Evolutionary conservation across 2,888 invertebrate genomes (phyloP).

Genomic region (Silvanus unidentatus): DNA sequence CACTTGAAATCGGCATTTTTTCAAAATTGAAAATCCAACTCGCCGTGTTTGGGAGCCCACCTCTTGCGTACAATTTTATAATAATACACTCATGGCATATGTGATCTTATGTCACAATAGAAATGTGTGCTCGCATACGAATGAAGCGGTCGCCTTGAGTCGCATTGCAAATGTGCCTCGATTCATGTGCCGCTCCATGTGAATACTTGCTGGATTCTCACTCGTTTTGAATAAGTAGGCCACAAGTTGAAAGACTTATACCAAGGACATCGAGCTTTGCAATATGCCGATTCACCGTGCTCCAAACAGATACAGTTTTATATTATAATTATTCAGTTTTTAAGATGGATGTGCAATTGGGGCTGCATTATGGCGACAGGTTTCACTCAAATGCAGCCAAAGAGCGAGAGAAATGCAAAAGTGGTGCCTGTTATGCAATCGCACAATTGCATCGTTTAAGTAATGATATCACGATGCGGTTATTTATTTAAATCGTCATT

Average conservation of each 20-base stretch:
- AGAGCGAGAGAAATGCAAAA: neutral
- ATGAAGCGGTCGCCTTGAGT: conserved; percentile 24
- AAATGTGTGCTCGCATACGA: conserved; percentile 25
- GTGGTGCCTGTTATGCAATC: conserved; percentile 9
- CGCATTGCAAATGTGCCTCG: conserved; percentile 11
- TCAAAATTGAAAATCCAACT: too few relatives aligned
- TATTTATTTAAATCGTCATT: conserved; percentile 10
- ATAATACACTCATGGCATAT: conserved; percentile 17
- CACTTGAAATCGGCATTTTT: too few relatives aligned
- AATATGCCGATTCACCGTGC: conserved; percentile 41
- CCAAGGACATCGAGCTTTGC: conserved; percentile 66
- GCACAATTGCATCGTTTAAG: conserved; percentile 4
- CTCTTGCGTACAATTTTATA: conserved; percentile 19
- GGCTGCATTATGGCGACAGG: neutral
- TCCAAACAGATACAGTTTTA: conserved; percentile 35
- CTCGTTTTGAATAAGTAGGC: conserved; percentile 42
- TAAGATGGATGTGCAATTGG: neutral
- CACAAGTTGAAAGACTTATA: conserved; percentile 58
- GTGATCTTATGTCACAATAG: conserved; percentile 39
- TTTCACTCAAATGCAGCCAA: neutral
- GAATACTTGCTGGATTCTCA: conserved; percentile 28
- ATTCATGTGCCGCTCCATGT: conserved; percentile 30
- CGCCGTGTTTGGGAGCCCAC: conserved; percentile 18
- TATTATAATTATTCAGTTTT: conserved; percentile 3
- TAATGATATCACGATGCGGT: conserved; percentile 13